Evolutionary conservation across 2,797 vertebrate genomes (phyloP), one percentile per base, ranked within the genome.

Genomic region (Synaphobranchus kaupii): DNA sequence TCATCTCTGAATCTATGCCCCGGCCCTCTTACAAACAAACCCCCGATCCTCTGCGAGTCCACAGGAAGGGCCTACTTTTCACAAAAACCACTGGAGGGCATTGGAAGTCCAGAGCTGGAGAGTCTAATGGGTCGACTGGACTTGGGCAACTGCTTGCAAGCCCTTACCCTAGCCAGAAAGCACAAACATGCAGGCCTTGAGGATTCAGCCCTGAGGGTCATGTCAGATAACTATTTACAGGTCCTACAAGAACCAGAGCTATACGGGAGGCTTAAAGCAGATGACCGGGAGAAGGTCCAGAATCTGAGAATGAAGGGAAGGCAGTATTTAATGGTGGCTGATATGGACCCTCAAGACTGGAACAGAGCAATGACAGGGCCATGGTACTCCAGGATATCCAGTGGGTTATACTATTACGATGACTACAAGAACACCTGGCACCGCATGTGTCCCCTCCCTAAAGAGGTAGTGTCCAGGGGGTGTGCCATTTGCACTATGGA

Each of bases 181-280:
- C 93, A 94, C 28, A 91, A 92, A 13, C 94, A 97, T 31, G 82
- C 87, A 28, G 85, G 88, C 0, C 92, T 97, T 78, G 95, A 93
- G 90, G 93, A 96, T 54, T 96, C 97, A 0, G 97, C 96, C 73
- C 97, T 99, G 25, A 93, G 91, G 90, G 95, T 98, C 85, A 98
- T 99, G 98, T 98, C 98, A 0, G 94, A 97, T 91, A 97, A 99
- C 94, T 99, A 98, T 89, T 94, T 99, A 0, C 97, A 97, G 86
- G 98, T 98, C 25, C 95, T 99, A 52, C 93, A 94, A 89, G 97
- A 95, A 82, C 95, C 97, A 0, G 93, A 90, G 48, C 93, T 98
- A 92, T 98, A 97, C 0, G 88, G 97, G 22, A 88, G 84, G 52
- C 96, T 99, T 89, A 97, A 95, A 0, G 97, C 96, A 0, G 86